Evolutionary conservation across 2,888 invertebrate genomes (phyloP), one percentile per base, ranked within the genome.

Genomic region (Melanostoma mellinum): DNA sequence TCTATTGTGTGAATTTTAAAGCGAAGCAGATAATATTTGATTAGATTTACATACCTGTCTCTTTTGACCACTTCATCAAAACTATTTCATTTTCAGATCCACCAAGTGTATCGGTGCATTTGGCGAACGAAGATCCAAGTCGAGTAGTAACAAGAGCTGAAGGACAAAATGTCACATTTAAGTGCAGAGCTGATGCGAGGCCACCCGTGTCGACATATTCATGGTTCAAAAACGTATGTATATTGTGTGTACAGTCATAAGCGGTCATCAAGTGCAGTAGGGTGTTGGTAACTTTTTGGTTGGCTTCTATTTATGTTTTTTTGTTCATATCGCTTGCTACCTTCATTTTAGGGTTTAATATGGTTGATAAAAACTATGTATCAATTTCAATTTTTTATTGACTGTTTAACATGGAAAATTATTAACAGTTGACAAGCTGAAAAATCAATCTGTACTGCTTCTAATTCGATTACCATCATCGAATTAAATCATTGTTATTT

Each of bases 171-270:
- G 94, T 96, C 63, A 94, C 94, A 87, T 92, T 97, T 68, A 93
- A 94, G 68, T 97, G 97, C 89, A 94, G 95, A 86, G 95, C 96
- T 35, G 94, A 95, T 86, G 95, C 97, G 52, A 94, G 95, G 84
- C 97, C 97, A 8, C 93, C 94, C 52, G 94, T 96, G 8, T 93
- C 93, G 86, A 94, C 93, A 88, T 95, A 95, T 89, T 94, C 94
- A 63, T 97, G 97, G 94, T 96, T 95, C 89, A 96, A 95, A 90
- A 94, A 96, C 92, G 97, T 97, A 93, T 94, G 94, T 93, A 68
- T 20, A 72, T 55, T 53, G 53, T 35, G 6, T 40, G 46, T 38
- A 50, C 50, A 6, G 32, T 50, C 35, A 68, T 69, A 68, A 73
- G 48, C 10, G 48, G 55, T 67, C 20, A 1, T 20, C 20, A 20